A percentile compares a stretch with the other conserved stretches of the same genome.
Evolutionary conservation across 2,888 invertebrate genomes (phyloP).

Genomic region (Tinea semifulvella): DNA sequence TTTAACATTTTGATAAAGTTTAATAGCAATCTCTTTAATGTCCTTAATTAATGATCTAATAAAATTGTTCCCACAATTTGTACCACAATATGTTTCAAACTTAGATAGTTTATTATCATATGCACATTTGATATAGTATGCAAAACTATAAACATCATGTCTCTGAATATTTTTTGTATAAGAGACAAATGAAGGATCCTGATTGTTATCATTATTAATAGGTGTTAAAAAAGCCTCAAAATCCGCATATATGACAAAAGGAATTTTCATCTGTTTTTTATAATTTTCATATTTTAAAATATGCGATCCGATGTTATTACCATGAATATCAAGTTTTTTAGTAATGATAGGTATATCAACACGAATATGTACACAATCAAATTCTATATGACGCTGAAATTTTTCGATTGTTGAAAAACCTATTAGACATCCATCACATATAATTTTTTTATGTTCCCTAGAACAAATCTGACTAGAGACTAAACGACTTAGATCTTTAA

Average conservation of each 20-base stretch:
- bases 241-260: constrained; percentile 7
- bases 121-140: background rate
- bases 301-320: background rate
- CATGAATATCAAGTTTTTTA: background rate
- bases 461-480: too few species aligned
- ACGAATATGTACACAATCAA: background rate
- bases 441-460: too few species aligned
- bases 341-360: background rate
- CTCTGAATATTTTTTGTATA: background rate
- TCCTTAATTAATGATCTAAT: background rate
- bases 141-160: constrained; percentile 4
- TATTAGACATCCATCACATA: too few species aligned
- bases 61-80: background rate
- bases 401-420: too few species aligned
- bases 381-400: too few species aligned
- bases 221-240: constrained; percentile 7
- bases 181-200: too few species aligned
- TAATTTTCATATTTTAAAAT: background rate
- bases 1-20: background rate
- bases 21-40: background rate
- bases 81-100: constrained; percentile 4
- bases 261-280: background rate
- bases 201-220: background rate
- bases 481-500: too few species aligned
- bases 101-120: constrained; percentile 1